These are phyloP conservation scores for Thecocarcelia acutangulata DNA, from an alignment of 2,888 invertebrate species.

Conservation along the genomic window DNA sequence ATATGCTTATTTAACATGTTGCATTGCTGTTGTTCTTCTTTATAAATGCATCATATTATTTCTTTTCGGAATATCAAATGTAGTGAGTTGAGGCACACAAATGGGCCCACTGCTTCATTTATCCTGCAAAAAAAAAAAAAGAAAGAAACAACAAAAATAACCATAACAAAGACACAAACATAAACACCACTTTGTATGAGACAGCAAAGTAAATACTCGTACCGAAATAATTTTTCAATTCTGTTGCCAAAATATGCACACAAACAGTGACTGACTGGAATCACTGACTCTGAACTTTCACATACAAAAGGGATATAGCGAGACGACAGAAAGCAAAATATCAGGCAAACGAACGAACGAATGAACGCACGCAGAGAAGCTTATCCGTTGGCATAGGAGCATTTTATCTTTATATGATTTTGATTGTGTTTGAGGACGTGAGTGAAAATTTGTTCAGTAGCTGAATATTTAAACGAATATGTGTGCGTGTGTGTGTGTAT, in stretches of 20 bases:
- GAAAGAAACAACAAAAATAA: conserved; percentile 12
- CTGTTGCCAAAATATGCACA: conserved; percentile 14
- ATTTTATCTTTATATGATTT: conserved; percentile 41
- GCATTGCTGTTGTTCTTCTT: conserved; percentile 26
- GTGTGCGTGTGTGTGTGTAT: conserved; percentile 4
- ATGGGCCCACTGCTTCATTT: conserved; percentile 41
- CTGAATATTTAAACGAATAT: neutral
- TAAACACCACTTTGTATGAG: conserved; percentile 35
- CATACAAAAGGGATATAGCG: conserved; percentile 36
- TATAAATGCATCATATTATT: neutral
- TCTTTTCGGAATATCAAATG: conserved; percentile 40
- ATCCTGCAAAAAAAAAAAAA: conserved; percentile 1
- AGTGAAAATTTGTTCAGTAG: conserved; percentile 23
- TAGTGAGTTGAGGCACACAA: conserved; percentile 42
- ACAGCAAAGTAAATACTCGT: conserved; percentile 55
- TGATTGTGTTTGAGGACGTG: conserved; percentile 34
- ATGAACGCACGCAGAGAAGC: conserved; percentile 10
- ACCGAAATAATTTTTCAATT: conserved; percentile 47
- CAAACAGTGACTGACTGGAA: conserved; percentile 1
- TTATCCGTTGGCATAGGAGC: conserved; percentile 43
- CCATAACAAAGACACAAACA: conserved; percentile 24
- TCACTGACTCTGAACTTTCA: conserved; percentile 18
- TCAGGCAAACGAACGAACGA: conserved; percentile 11
- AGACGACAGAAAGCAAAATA: conserved; percentile 23
- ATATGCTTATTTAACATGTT: conserved; percentile 15